Evolutionary conservation across 2,888 invertebrate genomes (phyloP).

Genomic region (Agrochola macilenta): DNA sequence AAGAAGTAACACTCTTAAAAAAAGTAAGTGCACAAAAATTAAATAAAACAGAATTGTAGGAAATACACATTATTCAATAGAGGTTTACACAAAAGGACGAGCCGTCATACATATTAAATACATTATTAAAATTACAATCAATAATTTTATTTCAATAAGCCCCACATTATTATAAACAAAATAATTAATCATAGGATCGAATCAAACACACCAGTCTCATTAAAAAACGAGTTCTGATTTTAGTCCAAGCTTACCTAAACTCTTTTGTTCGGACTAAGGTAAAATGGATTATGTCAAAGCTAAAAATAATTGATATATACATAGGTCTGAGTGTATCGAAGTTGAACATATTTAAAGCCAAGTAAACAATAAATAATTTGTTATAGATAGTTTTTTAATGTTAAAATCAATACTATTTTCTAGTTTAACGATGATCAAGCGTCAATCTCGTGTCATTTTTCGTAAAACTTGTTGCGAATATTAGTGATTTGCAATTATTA

Average conservation of each 20-base stretch:
- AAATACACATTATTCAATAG: not conserved
- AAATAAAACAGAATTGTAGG: not conserved
- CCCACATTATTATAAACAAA: not conserved
- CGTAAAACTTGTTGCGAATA: not conserved
- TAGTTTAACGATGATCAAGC: not conserved
- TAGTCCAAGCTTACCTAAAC: not conserved
- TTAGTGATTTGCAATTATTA: not conserved
- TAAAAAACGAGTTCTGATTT: constrained; percentile 3
- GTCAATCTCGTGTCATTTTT: not conserved
- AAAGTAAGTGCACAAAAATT: not conserved
- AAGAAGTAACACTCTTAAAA: not conserved
- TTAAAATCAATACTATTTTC: not conserved
- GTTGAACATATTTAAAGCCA: not conserved
- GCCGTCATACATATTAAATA: not conserved
- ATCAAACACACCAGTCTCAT: not conserved
- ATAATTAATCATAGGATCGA: not conserved
- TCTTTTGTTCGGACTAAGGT: not conserved
- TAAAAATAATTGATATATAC: not conserved
- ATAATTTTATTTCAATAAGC: not conserved
- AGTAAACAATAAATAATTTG: not conserved
- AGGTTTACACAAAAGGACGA: not conserved
- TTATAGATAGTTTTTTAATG: not conserved
- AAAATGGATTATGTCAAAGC: not conserved
- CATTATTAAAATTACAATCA: not conserved
- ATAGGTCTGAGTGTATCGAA: not conserved